Conservation (phyloP, 2,113 vertebrate genomes). For the Oophaga pumilio region DNA sequence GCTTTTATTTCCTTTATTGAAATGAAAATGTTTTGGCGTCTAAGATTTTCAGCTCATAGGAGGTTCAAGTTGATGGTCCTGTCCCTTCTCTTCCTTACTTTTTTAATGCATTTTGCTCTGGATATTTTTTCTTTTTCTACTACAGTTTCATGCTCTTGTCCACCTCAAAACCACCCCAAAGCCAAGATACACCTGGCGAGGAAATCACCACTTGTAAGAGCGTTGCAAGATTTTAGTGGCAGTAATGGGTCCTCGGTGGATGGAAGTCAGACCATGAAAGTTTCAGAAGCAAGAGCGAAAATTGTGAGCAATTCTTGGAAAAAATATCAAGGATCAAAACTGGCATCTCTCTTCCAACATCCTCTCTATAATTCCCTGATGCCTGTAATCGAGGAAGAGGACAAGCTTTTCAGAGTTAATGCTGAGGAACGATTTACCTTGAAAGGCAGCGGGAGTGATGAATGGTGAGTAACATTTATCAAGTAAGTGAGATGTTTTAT, state of each 20-base stretch:
- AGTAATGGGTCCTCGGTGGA: constrained; percentile 48
- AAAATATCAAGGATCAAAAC: constrained; percentile 61
- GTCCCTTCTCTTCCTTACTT: constrained; percentile 68
- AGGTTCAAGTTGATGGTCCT: constrained; percentile 72
- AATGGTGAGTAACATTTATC: constrained; percentile 71
- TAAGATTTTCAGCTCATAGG: constrained; percentile 63
- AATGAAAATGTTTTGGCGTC: constrained; percentile 41
- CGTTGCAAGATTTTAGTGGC: constrained; percentile 66
- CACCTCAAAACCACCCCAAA: constrained; percentile 40
- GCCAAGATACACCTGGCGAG: not conserved
- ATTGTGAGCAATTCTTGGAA: not conserved
- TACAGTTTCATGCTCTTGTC: constrained; percentile 34
- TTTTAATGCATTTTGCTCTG: constrained; percentile 73
- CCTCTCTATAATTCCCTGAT: constrained; percentile 73
- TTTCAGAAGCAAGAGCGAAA: not conserved
- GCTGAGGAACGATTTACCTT: constrained; percentile 68
- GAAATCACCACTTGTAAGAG: constrained; percentile 45
- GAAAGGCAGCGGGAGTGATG: constrained; percentile 64
- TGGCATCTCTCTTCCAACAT: constrained; percentile 76
- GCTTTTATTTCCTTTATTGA: not conserved
- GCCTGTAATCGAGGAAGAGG: constrained; percentile 67
- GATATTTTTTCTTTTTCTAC: constrained; percentile 62
- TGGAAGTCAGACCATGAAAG: not conserved
- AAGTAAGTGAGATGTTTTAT: not conserved
- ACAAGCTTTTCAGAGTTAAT: constrained; percentile 76